Conservation (phyloP, 1,140 invertebrate species). For the Bombus waltoni region DNA sequence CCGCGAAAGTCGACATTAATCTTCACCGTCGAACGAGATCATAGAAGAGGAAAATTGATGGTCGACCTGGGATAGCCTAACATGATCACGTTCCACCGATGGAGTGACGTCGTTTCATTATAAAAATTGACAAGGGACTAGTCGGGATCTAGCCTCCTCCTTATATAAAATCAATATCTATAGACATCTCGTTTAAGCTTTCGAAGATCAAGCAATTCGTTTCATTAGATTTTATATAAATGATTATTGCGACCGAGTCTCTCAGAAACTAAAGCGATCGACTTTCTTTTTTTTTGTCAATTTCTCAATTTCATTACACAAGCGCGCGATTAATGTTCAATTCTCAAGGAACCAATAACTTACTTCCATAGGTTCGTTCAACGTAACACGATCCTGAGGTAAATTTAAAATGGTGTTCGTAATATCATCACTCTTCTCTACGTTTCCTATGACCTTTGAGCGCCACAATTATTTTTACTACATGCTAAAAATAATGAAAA, state of each 20-base stretch:
- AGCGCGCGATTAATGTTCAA: background rate
- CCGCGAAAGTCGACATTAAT: constrained; percentile 62
- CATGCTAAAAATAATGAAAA: background rate
- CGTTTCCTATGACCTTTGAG: no score
- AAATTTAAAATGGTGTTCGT: no score
- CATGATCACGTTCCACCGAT: constrained; percentile 19
- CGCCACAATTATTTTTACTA: background rate
- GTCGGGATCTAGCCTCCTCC: constrained; percentile 29
- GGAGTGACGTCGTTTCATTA: constrained; percentile 63
- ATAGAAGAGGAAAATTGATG: constrained; percentile 64
- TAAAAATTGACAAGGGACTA: constrained; percentile 63
- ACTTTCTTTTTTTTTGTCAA: background rate
- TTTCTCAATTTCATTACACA: no score
- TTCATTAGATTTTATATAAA: background rate
- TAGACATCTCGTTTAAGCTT: background rate
- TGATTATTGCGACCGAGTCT: background rate
- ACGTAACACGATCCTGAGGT: no score
- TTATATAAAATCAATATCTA: constrained; percentile 61
- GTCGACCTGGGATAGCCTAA: constrained; percentile 43
- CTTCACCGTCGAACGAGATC: constrained; percentile 58
- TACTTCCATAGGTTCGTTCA: no score
- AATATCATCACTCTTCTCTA: no score
- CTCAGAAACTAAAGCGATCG: background rate
- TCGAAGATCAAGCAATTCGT: background rate
- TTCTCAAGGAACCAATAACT: no score